These are phyloP conservation scores for Spodoptera frugiperda DNA, from an alignment of 1,140 invertebrate genomes.

Conservation along the genomic window DNA sequence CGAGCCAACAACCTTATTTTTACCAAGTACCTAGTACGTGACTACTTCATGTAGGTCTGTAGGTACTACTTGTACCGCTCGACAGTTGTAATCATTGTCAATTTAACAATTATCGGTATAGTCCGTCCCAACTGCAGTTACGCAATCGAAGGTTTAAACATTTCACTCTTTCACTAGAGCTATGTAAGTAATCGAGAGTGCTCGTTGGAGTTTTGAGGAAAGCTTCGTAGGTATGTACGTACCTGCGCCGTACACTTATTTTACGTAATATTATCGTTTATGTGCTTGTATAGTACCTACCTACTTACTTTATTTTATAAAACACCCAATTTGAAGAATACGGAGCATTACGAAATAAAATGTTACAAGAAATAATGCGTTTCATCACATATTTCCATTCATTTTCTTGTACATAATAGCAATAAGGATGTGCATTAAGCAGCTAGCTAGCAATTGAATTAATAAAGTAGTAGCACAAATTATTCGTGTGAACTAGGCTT, in stretches of 20 bases:
- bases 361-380: conserved; percentile 14
- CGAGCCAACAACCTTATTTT: conserved; percentile 33
- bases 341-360: conserved; percentile 28
- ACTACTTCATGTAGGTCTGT: conserved; percentile 17
- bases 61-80: no score
- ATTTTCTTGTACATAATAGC: conserved; percentile 27
- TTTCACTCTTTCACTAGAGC: conserved; percentile 16
- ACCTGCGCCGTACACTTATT: neutral
- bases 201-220: conserved; percentile 24
- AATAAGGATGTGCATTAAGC: conserved; percentile 38
- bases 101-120: conserved; percentile 44
- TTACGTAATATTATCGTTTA: conserved; percentile 35
- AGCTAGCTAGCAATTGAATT: conserved; percentile 19
- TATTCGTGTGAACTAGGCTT: conserved; percentile 50
- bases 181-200: neutral
- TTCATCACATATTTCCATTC: neutral
- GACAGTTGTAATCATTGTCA: conserved; percentile 28
- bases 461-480: conserved; percentile 41
- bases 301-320: neutral
- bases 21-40: conserved; percentile 16
- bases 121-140: conserved; percentile 11
- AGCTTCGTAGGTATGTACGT: neutral
- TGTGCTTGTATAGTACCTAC: neutral
- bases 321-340: conserved; percentile 37
- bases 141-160: conserved; percentile 25